Evolutionary conservation across 2,113 vertebrate species (phyloP), one percentile per base, ranked within the genome.

Genomic region (Mustelus asterias): DNA sequence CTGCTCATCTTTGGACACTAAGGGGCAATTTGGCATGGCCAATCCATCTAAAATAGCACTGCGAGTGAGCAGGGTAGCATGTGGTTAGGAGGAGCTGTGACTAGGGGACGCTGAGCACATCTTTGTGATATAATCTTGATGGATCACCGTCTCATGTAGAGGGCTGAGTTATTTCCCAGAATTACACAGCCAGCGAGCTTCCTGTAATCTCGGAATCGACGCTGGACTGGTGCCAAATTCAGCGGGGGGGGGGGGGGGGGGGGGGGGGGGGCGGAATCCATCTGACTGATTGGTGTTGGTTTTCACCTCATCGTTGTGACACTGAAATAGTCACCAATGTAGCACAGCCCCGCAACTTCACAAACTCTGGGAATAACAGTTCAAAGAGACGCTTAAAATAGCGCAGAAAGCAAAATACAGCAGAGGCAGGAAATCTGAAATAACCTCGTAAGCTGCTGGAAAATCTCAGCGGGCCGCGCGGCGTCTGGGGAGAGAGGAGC

Each of bases 321-420:
- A 93, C 60, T 67, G 60, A 93, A 41, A 33, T 93, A 93, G 67
- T 93, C 89, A 93, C 60, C 20, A 93, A 65, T 93, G 16, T 65
- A 41, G 65, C 89, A 65, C 89, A 37, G 33, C 37, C 65, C 63
- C 89, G 9, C 29, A 37, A 16, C 85, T 22, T 7, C 63, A 11
- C 33, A 65, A 92, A 10, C 14, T 9, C 54, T 60, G 7, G 89
- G 13, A 90, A 92, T 63, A 89, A 44, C 24, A 54, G 29, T 60
- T 58, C 14, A 58, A 60, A 11, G 24, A 93, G 33, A 93, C 33
- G 10, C 63, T n/a, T 9, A 65, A 65, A 93, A 93, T 93, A 93
- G 60, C 86, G 5, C 16, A 80, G 60, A 70, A 7, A 76, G 72
- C 29, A 20, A 67, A 18, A 18, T 3, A 3, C 65, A 18, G 65